A percentile compares a stretch with the other conserved stretches of the same genome.
Evolutionary conservation across 1,140 invertebrate species (phyloP).

Genomic region (Lordiphosa stackelbergi): DNA sequence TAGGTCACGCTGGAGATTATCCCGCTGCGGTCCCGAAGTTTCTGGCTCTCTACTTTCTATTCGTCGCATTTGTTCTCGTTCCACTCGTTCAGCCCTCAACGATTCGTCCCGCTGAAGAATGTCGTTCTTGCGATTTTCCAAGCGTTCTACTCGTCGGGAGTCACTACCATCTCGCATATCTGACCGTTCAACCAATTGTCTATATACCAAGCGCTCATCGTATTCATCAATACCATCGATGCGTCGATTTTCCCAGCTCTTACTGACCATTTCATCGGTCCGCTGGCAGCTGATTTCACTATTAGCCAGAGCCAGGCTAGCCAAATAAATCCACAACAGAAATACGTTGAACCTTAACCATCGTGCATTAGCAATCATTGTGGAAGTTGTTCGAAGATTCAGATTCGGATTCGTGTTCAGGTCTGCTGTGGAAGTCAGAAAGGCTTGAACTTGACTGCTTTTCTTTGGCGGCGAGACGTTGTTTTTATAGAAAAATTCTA

Average conservation of each 20-base stretch:
- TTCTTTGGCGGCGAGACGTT: neutral
- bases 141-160: constrained; percentile 3
- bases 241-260: constrained; percentile 21
- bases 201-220: constrained; percentile 59
- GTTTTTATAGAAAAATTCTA: constrained; percentile 48
- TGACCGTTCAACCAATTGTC: constrained; percentile 29
- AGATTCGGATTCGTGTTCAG: neutral
- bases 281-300: constrained; percentile 9
- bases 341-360: constrained; percentile 45
- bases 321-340: constrained; percentile 41
- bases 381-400: constrained; percentile 15
- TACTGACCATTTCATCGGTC: constrained; percentile 8
- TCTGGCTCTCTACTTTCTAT: neutral
- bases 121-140: neutral
- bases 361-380: constrained; percentile 32
- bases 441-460: constrained; percentile 46
- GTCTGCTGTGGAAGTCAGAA: constrained; percentile 1
- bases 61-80: neutral
- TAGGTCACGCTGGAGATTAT: neutral
- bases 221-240: constrained; percentile 34
- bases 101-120: too few species aligned
- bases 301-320: constrained; percentile 12
- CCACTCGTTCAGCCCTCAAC: neutral
- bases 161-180: neutral
- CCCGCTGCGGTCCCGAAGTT: neutral